Evolutionary conservation across 2,888 invertebrate species (phyloP).

Genomic region (Dryococelus australis): DNA sequence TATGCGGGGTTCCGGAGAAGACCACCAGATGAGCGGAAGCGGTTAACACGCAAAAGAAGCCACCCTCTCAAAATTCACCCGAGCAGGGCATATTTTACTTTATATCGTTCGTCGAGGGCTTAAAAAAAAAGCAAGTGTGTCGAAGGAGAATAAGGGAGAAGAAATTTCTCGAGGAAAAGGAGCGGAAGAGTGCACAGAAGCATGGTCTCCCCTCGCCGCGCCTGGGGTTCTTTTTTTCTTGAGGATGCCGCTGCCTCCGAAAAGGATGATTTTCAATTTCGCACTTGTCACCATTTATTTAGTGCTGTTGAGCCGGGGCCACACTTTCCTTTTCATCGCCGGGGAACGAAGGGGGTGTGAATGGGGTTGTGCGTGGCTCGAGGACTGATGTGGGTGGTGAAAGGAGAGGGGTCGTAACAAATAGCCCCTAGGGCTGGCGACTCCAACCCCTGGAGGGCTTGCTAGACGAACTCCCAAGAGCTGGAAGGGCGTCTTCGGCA

Average conservation of each 20-base stretch:
- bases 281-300: conserved; percentile 43
- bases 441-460: not conserved
- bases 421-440: not conserved
- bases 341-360: not conserved
- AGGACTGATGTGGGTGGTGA: not conserved
- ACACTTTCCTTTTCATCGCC: conserved; percentile 23
- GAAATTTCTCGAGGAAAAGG: not conserved
- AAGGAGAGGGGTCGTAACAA: not conserved
- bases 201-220: not conserved
- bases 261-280: conserved; percentile 45
- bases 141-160: conserved; percentile 3
- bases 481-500: not conserved
- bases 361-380: not conserved
- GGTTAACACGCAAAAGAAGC: not conserved
- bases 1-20: not conserved
- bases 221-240: conserved; percentile 25
- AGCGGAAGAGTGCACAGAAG: conserved; percentile 20
- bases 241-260: conserved; percentile 30
- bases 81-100: conserved; percentile 39
- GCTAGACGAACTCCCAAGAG: no score
- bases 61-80: conserved; percentile 36
- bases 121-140: conserved; percentile 17
- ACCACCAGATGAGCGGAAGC: not conserved
- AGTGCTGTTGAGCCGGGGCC: conserved; percentile 27
- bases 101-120: conserved; percentile 35